Evolutionary conservation across 2,797 vertebrate genomes (phyloP).

Genomic region (Pipistrellus pygmaeus): DNA sequence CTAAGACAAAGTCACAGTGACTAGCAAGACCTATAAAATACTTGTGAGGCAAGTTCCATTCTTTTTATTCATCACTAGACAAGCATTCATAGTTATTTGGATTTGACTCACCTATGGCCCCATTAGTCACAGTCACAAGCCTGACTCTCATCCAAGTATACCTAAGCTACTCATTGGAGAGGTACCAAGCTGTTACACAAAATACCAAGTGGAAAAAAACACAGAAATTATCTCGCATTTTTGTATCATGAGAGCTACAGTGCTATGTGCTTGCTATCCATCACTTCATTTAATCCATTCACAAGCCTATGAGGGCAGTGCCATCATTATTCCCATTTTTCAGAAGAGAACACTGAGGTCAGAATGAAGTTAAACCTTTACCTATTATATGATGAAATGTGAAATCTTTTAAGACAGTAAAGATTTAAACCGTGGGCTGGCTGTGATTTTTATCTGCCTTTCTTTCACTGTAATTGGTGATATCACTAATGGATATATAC

Average conservation of each 20-base stretch:
- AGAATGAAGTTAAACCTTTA: not conserved
- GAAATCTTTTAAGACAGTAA: not conserved
- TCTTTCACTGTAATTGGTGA: not conserved
- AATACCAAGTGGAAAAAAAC: not conserved
- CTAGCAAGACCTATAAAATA: not conserved
- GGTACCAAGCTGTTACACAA: not conserved
- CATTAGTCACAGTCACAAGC: slow-evolving; percentile 39
- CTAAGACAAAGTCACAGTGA: not conserved
- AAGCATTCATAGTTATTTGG: not conserved
- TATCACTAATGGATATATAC: too few relatives aligned
- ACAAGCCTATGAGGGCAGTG: not conserved
- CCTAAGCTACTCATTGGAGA: slow-evolving; percentile 39
- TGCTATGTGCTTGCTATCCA: not conserved
- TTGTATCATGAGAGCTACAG: not conserved
- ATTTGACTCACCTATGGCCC: slow-evolving; percentile 38
- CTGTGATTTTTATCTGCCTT: not conserved
- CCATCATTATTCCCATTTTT: not conserved
- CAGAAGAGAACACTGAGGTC: not conserved
- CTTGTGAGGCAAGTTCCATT: slow-evolving; percentile 14
- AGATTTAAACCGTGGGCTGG: not conserved
- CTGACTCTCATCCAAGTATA: not conserved
- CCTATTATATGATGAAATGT: not conserved
- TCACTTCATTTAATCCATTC: not conserved
- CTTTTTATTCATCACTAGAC: not conserved
- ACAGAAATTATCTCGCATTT: not conserved